These are phyloP conservation scores for Pardalotus punctatus DNA, from an alignment of 2,113 vertebrate species.

Conservation along the genomic window DNA sequence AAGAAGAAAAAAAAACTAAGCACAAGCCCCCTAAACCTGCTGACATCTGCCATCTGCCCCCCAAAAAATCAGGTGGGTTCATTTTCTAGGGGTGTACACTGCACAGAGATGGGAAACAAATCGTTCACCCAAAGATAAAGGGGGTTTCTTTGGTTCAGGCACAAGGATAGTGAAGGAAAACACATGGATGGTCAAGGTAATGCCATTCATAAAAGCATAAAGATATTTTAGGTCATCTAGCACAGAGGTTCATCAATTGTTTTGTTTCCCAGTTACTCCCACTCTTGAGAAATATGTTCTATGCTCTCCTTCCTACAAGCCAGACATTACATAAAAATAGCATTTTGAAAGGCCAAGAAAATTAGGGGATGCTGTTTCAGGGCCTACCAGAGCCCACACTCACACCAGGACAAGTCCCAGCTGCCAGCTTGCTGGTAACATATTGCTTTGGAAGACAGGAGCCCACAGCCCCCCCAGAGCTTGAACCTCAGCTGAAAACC, in stretches of 20 bases:
- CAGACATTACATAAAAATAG: neutral
- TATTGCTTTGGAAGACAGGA: neutral
- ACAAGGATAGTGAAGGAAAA: neutral
- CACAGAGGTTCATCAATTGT: neutral
- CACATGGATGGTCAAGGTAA: neutral
- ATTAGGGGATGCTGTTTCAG: neutral
- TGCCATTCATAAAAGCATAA: neutral
- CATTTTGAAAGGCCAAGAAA: neutral
- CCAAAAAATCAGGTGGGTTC: neutral
- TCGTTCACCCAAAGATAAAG: neutral
- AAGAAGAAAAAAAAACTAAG: neutral
- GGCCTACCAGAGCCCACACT: neutral
- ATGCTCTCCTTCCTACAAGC: neutral
- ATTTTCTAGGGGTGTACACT: neutral
- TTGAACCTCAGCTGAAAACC: neutral
- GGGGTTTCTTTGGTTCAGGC: neutral
- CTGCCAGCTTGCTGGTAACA: rapidly evolving
- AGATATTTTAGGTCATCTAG: neutral
- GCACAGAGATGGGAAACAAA: neutral
- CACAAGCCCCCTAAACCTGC: neutral
- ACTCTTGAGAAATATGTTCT: neutral
- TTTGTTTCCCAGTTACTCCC: neutral
- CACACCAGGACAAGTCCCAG: neutral
- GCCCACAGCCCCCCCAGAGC: neutral
- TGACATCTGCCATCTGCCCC: neutral